Conservation (phyloP, 2,113 vertebrate genomes). For the Pelusios castaneus region DNA sequence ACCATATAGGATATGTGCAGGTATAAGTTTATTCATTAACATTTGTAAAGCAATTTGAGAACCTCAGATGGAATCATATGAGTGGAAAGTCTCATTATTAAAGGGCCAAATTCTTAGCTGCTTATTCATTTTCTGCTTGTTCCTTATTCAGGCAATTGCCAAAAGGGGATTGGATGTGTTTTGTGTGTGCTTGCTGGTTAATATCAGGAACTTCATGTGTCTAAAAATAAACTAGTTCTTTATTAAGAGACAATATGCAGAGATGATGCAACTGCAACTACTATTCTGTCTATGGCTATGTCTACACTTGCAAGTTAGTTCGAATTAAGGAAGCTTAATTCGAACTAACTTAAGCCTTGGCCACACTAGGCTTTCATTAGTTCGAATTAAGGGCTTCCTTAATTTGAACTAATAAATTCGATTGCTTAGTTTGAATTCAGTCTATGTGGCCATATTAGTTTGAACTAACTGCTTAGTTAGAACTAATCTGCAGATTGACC, state of each 20-base stretch:
- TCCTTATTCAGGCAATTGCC: not conserved
- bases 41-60: not conserved
- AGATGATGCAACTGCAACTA: not conserved
- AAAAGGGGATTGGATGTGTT: not conserved
- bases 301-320: no score
- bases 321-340: no score
- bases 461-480: no score
- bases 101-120: not conserved
- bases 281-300: no score
- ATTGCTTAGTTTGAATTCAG: no score
- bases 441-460: no score
- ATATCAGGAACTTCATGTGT: not conserved
- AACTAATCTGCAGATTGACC: no score
- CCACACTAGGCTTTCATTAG: no score
- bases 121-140: not conserved
- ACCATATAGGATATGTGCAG: not conserved
- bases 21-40: not conserved
- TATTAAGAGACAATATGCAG: not conserved
- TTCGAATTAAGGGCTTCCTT: no score
- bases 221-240: not conserved
- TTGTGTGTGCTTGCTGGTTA: not conserved
- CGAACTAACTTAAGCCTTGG: no score
- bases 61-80: not conserved
- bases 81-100: not conserved
- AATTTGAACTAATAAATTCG: no score